Conservation (phyloP, 2,888 invertebrate genomes). For the Lissocephala sabroskyi region DNA sequence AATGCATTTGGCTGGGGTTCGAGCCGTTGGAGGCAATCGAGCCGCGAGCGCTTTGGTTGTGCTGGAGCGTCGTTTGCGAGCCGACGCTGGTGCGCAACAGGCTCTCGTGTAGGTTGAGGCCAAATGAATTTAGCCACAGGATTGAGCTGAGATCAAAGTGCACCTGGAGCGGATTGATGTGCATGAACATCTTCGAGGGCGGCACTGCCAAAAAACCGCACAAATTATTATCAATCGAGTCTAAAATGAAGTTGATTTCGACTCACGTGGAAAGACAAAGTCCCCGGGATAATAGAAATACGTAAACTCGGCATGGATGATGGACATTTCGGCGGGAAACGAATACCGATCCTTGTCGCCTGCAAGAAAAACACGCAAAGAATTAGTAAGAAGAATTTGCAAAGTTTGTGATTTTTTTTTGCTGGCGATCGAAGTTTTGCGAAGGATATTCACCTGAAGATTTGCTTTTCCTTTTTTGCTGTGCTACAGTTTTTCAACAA, state of each 20-base stretch:
- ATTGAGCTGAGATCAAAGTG: slow-evolving; percentile 90
- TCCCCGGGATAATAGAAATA: slow-evolving; percentile 97
- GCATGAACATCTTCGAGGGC: slow-evolving; percentile 91
- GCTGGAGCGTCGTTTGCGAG: slow-evolving; percentile 39
- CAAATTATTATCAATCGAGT: no score
- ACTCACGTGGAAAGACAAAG: slow-evolving; percentile 87
- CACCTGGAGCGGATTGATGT: slow-evolving; percentile 91
- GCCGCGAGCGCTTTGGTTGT: slow-evolving; percentile 29
- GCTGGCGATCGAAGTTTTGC: slow-evolving; percentile 3
- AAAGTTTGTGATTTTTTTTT: neutral
- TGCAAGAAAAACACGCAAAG: no score
- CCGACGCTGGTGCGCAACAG: slow-evolving; percentile 75
- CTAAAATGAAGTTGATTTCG: no score
- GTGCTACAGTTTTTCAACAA: slow-evolving; percentile 70
- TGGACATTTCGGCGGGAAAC: slow-evolving; percentile 90
- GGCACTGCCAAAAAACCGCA: slow-evolving; percentile 81
- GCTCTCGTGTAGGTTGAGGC: slow-evolving; percentile 87
- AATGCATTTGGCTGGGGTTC: slow-evolving; percentile 52
- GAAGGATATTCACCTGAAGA: slow-evolving; percentile 70
- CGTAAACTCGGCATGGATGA: slow-evolving; percentile 96
- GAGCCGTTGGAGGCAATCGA: slow-evolving; percentile 46
- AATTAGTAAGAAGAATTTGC: no score
- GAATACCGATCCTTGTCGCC: slow-evolving; percentile 85
- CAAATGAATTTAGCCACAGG: slow-evolving; percentile 95
- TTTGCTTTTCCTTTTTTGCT: slow-evolving; percentile 76